Evolutionary conservation across 2,888 invertebrate species (phyloP), one percentile per base, ranked within the genome.

Genomic region (Neoscelio sp.): DNA sequence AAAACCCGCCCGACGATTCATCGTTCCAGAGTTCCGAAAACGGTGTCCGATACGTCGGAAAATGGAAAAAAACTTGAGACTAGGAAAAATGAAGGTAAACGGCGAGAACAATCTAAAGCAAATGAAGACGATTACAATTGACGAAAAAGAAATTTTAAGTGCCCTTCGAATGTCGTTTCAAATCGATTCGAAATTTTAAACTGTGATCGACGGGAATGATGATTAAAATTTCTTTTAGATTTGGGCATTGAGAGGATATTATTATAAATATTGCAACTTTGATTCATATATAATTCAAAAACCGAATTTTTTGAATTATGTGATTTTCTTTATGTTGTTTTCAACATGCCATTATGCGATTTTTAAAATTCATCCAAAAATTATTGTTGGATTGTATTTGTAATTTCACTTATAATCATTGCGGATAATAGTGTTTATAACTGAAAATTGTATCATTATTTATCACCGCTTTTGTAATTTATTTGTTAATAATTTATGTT

Each of bases 1-100:
- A 80, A 80, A 79, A 82, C 68, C 73, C 70, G 64, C 62, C 75
- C 75, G 80, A 84, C 84, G 78, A 70, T 80, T 78, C 81, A 80
- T 82, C 82, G 82, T 78, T 82, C 81, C 76, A 73, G 78, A 78
- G 82, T 78, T 70, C 64, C 73, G 73, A 74, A 50, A 78, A 56
- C 33, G 26, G 62, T 67, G 67, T 80, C 68, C 64, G 38, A 79
- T 65, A 62, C 70, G 77, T 60, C 26, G 64, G 58, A 60, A 77
- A 74, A 70, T 64, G 64, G 48, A 62, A 62, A 68, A n/a, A 74
- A 77, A 76, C 56, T 42, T 56, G 73, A 76, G 67, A 73, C 62
- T 76, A 73, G 62, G 67, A 77, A 71, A 70, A 71, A 71, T 77
- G 76, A 73, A 77, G 64, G 65, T 73, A 80, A 77, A 70, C 68